Conservation (phyloP, 2,797 vertebrate species). For the Sciaenops ocellatus region DNA sequence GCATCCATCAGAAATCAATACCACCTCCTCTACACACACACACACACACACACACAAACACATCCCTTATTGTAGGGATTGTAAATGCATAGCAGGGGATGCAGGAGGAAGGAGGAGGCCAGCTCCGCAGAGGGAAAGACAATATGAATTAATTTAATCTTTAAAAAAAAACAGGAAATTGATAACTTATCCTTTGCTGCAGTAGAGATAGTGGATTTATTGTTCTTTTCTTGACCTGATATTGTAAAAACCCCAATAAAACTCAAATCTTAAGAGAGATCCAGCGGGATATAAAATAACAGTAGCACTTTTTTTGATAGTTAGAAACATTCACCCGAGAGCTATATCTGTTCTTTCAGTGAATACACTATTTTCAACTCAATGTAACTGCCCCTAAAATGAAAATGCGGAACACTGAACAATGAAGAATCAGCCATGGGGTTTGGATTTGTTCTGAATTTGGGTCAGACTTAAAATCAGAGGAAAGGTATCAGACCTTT, state of each 20-base stretch:
- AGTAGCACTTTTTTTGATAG: background rate
- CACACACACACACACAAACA: slow-evolving; percentile 30
- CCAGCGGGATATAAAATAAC: slow-evolving; percentile 9
- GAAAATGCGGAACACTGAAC: background rate
- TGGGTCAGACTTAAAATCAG: background rate
- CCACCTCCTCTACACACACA: slow-evolving; percentile 9
- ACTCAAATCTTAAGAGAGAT: slow-evolving; percentile 13
- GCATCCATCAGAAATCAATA: slow-evolving; percentile 69
- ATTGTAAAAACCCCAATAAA: background rate
- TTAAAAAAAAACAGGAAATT: slow-evolving; percentile 66
- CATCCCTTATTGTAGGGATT: slow-evolving; percentile 40
- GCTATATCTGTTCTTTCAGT: background rate
- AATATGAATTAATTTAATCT: slow-evolving; percentile 66
- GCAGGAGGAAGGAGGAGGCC: slow-evolving; percentile 22
- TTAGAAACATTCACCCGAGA: background rate
- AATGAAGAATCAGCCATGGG: slow-evolving; percentile 12
- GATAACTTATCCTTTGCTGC: slow-evolving; percentile 46
- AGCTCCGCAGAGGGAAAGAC: slow-evolving; percentile 39
- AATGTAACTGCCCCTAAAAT: background rate
- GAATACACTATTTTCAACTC: background rate
- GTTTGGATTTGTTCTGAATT: slow-evolving; percentile 6
- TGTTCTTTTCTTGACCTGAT: slow-evolving; percentile 1
- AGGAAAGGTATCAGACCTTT: background rate
- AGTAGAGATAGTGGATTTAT: slow-evolving; percentile 17
- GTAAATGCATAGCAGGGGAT: slow-evolving; percentile 47